A percentile compares a stretch with the other conserved stretches of the same genome.
Evolutionary conservation across 2,797 vertebrate genomes (phyloP).

Genomic region (Muraenolepis orangiensis): DNA sequence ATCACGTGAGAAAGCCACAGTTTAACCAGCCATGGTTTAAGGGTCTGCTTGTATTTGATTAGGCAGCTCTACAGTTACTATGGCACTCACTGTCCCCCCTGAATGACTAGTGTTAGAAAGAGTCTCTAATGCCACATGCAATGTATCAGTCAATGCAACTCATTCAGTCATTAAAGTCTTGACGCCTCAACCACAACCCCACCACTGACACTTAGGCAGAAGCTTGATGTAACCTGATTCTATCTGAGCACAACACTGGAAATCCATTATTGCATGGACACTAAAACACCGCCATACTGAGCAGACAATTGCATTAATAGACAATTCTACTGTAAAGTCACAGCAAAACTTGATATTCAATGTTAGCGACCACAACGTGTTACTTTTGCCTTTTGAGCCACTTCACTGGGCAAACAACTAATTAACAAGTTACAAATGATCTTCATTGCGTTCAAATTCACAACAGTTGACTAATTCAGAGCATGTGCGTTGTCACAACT

Average conservation of each 20-base stretch:
- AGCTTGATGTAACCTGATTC: background rate
- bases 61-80: constrained; percentile 69
- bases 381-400: background rate
- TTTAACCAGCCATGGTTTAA: constrained; percentile 62
- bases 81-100: constrained; percentile 77
- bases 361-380: background rate
- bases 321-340: background rate
- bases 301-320: background rate
- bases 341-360: background rate
- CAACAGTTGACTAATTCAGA: background rate
- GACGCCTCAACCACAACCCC: too few species aligned
- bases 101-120: constrained; percentile 71
- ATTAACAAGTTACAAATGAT: background rate
- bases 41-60: constrained; percentile 59
- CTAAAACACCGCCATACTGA: background rate
- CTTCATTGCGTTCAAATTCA: background rate
- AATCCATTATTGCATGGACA: background rate
- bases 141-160: background rate
- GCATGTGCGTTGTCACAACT: background rate
- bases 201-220: background rate
- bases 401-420: background rate
- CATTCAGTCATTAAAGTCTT: too few species aligned
- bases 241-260: background rate
- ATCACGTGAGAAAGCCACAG: constrained; percentile 63
- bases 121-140: constrained; percentile 73